A percentile compares a stretch with the other conserved stretches of the same genome.
phyloP scores from a whole-genome alignment of 2,888 invertebrate species.

The Aphidius colemani region DNA sequence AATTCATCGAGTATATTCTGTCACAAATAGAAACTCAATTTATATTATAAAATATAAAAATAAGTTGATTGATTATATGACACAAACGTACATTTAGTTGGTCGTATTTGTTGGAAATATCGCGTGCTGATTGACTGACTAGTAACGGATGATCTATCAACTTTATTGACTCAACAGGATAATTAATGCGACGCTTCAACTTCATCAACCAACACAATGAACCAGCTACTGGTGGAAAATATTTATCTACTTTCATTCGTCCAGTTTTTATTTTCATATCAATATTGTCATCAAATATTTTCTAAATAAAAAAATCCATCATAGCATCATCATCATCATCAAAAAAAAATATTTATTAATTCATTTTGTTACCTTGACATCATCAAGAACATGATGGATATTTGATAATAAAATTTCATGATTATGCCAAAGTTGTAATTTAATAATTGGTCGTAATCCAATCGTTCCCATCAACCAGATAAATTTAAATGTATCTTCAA shows the following conservation, averaged over 20 bases:
- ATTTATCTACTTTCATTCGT: slow-evolving; percentile 64
- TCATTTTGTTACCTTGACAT: slow-evolving; percentile 64
- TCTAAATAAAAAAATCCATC: too few species aligned
- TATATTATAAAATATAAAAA: background rate
- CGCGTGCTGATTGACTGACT: slow-evolving; percentile 35
- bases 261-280: slow-evolving; percentile 31
- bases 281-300: slow-evolving; percentile 43
- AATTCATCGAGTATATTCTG: background rate
- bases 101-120: slow-evolving; percentile 41
- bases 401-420: slow-evolving; percentile 69
- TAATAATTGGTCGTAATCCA: slow-evolving; percentile 75
- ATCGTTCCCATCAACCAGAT: slow-evolving; percentile 76
- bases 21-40: background rate
- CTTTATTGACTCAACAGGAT: slow-evolving; percentile 68
- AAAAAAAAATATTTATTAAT: too few species aligned
- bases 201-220: slow-evolving; percentile 75
- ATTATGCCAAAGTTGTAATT: slow-evolving; percentile 71
- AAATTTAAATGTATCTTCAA: slow-evolving; percentile 69
- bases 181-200: slow-evolving; percentile 65
- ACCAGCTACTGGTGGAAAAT: slow-evolving; percentile 79
- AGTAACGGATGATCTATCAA: slow-evolving; percentile 70
- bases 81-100: slow-evolving; percentile 42
- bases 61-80: slow-evolving; percentile 3
- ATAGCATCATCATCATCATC: too few species aligned
- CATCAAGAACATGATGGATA: slow-evolving; percentile 70